Evolutionary conservation across 1,140 invertebrate genomes (phyloP), one percentile per base, ranked within the genome.

Genomic region (Diabrotica undecimpunctata): DNA sequence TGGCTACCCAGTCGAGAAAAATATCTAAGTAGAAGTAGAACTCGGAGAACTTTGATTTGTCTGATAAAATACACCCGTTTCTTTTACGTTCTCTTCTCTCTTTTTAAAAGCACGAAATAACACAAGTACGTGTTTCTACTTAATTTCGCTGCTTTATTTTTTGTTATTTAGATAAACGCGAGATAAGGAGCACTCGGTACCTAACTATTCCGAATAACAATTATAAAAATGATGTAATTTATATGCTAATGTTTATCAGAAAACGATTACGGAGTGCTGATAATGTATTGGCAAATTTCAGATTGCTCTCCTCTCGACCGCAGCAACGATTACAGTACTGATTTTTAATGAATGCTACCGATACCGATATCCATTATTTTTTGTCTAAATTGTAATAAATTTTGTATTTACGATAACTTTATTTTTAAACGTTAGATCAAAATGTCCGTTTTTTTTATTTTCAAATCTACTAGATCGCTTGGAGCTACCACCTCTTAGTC

Each of bases 1-100:
- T n/a, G 53, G 12, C 53, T 54, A 54, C 53, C 12, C 54, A 36
- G 54, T 36, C 54, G 54, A 55, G 54, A 55, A 55, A 55, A 55
- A 55, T 55, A 55, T 55, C 54, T 55, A 55, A 55, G 54, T 55
- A 55, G 54, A 55, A 55, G 54, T 55, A 55, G 54, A 25, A 55
- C 54, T 55, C 54, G 3, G 54, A 55, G 54, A 55, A 55, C 54
- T 55, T 55, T 55, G 54, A 55, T 55, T 55, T 36, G 12, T 55
- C 12, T 14, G 54, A 55, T 55, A 55, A 55, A 55, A 10, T 55
- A 55, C 54, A 14, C 5, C 54, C 54, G 25, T 55, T 55, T 10
- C 54, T 55, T 55, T 55, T 25, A 2, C 9, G 5, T 25, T 55
- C 25, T 35, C 54, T 14, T 25, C 54, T 25, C 54, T 55, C 53